A percentile compares a stretch with the other conserved stretches of the same genome.
Evolutionary conservation across 2,888 invertebrate species (phyloP).

Genomic region (Cheilosia urbana): DNA sequence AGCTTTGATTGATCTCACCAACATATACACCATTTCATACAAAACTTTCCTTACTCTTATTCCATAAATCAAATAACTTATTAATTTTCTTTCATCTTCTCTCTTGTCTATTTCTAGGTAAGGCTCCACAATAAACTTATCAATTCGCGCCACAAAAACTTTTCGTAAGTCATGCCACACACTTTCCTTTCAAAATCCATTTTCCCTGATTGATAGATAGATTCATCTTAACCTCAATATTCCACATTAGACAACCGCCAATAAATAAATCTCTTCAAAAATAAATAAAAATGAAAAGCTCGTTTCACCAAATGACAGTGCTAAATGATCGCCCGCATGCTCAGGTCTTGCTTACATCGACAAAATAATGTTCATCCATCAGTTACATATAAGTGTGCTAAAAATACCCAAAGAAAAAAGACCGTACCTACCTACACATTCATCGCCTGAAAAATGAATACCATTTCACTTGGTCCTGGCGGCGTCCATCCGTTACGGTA

Average conservation of each 20-base stretch:
- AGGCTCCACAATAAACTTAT: conserved; percentile 29
- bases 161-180: conserved; percentile 49
- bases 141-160: conserved; percentile 16
- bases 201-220: conserved; percentile 47
- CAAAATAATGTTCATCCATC: conserved; percentile 50
- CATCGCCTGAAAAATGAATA: conserved; percentile 68
- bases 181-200: conserved; percentile 20
- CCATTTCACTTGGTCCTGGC: conserved; percentile 47
- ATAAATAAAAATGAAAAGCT: conserved; percentile 23
- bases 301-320: conserved; percentile 51
- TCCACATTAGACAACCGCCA: not conserved
- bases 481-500: conserved; percentile 20
- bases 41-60: conserved; percentile 15
- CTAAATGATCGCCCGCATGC: conserved; percentile 35
- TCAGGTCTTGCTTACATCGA: conserved; percentile 11
- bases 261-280: conserved; percentile 31
- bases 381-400: conserved; percentile 37
- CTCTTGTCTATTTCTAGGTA: conserved; percentile 58
- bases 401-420: conserved; percentile 4
- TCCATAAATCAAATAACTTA: conserved; percentile 46
- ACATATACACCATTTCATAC: not conserved
- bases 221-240: conserved; percentile 12
- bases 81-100: conserved; percentile 24
- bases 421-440: conserved; percentile 14
- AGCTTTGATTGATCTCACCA: conserved; percentile 22